phyloP scores from a whole-genome alignment of 2,888 invertebrate species.

The Oxyteleia sp. region DNA sequence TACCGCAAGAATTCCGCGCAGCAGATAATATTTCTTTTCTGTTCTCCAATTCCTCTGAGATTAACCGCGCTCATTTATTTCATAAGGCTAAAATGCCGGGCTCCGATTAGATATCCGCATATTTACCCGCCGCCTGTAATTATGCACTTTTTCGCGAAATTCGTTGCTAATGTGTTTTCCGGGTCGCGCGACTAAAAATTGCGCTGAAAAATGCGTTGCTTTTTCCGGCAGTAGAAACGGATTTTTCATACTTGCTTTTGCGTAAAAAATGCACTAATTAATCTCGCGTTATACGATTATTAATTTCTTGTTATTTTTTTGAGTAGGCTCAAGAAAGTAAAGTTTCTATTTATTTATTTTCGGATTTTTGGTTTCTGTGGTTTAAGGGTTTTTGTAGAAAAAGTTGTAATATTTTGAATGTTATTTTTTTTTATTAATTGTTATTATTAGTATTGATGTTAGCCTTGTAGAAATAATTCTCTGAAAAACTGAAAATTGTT shows the following conservation, averaged over 20 bases:
- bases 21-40: conserved; percentile 74
- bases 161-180: conserved; percentile 61
- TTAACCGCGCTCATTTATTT: conserved; percentile 74
- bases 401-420: too few relatives aligned
- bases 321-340: too few relatives aligned
- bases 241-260: background rate
- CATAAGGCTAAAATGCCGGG: conserved; percentile 72
- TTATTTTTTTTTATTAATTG: too few relatives aligned
- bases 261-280: background rate
- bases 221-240: background rate
- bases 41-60: conserved; percentile 73
- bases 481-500: too few relatives aligned
- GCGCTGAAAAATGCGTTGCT: conserved; percentile 13
- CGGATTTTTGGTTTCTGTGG: too few relatives aligned
- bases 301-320: too few relatives aligned
- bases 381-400: too few relatives aligned
- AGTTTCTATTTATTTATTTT: too few relatives aligned
- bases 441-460: too few relatives aligned
- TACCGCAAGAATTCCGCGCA: conserved; percentile 71
- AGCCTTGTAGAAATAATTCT: too few relatives aligned
- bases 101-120: conserved; percentile 74
- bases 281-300: background rate
- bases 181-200: conserved; percentile 54
- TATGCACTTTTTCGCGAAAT: conserved; percentile 65
- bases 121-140: conserved; percentile 70